Evolutionary conservation across 2,888 invertebrate genomes (phyloP).

Genomic region (Watsonalla binaria): DNA sequence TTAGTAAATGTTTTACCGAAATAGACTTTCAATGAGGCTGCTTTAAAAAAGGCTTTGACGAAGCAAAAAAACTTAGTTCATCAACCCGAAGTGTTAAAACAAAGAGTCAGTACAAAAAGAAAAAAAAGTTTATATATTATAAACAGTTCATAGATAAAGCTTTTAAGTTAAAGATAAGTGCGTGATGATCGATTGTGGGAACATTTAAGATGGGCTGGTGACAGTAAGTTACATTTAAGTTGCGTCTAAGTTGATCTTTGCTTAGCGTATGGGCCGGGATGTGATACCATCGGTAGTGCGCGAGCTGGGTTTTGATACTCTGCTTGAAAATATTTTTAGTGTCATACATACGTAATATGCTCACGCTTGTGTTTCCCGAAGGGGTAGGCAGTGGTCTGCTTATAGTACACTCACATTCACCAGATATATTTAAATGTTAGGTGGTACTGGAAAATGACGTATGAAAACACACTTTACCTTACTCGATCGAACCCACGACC

Average conservation of each 20-base stretch:
- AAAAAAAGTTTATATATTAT: constrained; percentile 36
- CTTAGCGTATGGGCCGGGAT: constrained; percentile 53
- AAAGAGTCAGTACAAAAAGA: constrained; percentile 9
- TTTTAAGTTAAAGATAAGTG: constrained; percentile 68
- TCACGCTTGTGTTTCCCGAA: too few relatives aligned
- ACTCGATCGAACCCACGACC: too few relatives aligned
- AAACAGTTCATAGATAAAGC: constrained; percentile 66
- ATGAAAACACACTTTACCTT: too few relatives aligned
- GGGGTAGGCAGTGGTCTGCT: too few relatives aligned
- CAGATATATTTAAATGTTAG: too few relatives aligned
- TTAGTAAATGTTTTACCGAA: background rate
- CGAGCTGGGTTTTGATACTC: constrained; percentile 43
- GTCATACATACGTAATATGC: background rate
- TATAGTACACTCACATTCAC: too few relatives aligned
- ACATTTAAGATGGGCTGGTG: constrained; percentile 53
- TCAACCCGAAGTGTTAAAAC: constrained; percentile 18
- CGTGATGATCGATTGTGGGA: constrained; percentile 75
- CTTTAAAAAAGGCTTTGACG: background rate
- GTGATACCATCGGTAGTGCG: constrained; percentile 52
- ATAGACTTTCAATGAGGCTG: background rate
- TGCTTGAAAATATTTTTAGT: constrained; percentile 1
- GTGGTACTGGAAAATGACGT: too few relatives aligned
- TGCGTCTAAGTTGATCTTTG: constrained; percentile 52
- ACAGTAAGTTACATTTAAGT: constrained; percentile 72
- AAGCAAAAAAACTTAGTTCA: constrained; percentile 4